Evolutionary conservation across 2,797 vertebrate genomes (phyloP).

Genomic region (Poecilia picta): DNA sequence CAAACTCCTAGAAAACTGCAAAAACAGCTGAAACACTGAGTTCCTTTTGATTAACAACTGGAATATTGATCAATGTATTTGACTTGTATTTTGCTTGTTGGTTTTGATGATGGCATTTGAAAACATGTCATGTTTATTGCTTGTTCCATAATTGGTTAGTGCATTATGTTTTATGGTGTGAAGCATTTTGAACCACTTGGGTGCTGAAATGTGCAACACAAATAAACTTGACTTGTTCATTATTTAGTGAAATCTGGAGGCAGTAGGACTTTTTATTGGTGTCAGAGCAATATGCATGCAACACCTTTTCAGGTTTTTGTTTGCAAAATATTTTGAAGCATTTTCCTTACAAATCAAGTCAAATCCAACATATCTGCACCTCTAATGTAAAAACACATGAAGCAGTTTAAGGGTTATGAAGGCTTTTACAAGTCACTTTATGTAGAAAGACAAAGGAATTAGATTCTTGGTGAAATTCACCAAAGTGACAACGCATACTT

Average conservation of each 20-base stretch:
- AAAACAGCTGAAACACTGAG: no score
- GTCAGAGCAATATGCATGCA: background rate
- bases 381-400: background rate
- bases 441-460: background rate
- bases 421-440: background rate
- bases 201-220: no score
- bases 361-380: background rate
- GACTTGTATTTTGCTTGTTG: no score
- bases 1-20: no score
- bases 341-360: background rate
- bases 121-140: no score
- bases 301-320: background rate
- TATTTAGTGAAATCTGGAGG: background rate
- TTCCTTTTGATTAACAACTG: no score
- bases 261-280: background rate
- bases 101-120: no score
- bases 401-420: background rate
- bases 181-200: no score
- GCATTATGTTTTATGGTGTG: no score
- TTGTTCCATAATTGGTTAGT: no score
- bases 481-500: background rate
- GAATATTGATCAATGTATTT: no score
- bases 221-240: background rate
- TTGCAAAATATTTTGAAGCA: background rate
- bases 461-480: background rate